phyloP scores from a whole-genome alignment of 2,888 invertebrate species.

The Drosophila infuscata region DNA sequence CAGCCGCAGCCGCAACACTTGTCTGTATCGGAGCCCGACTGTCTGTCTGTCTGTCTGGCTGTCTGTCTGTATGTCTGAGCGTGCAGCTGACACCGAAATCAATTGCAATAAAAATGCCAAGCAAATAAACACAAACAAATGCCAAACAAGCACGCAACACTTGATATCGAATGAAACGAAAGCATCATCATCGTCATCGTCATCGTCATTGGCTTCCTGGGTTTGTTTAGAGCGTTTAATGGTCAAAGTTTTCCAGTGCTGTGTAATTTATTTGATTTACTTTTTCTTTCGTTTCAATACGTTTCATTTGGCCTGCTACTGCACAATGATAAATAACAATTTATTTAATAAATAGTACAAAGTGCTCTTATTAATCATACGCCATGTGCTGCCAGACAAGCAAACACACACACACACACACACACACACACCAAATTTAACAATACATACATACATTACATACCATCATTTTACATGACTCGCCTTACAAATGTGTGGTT shows the following conservation, averaged over 20 bases:
- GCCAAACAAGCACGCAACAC: slow-evolving; percentile 25
- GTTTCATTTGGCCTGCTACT: slow-evolving; percentile 11
- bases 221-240: slow-evolving; percentile 71
- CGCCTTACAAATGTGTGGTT: slow-evolving; percentile 19
- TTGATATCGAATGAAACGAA: slow-evolving; percentile 10
- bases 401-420: neutral
- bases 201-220: slow-evolving; percentile 53
- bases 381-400: slow-evolving; percentile 66
- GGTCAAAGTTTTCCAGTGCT: slow-evolving; percentile 57
- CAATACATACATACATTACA: neutral
- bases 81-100: slow-evolving; percentile 78
- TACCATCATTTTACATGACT: neutral
- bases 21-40: slow-evolving; percentile 33
- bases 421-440: slow-evolving; percentile 23
- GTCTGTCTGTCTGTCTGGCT: slow-evolving; percentile 13
- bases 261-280: slow-evolving; percentile 75
- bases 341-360: slow-evolving; percentile 71
- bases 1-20: slow-evolving; percentile 76
- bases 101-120: slow-evolving; percentile 75
- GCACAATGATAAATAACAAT: slow-evolving; percentile 71
- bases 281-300: slow-evolving; percentile 24
- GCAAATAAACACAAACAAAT: slow-evolving; percentile 58
- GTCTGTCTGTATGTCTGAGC: slow-evolving; percentile 24
- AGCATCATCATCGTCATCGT: neutral
- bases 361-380: slow-evolving; percentile 70